Base-by-base conservation (phyloP, 2,113 vertebrate genomes). In the Burhinus bistriatus region DNA sequence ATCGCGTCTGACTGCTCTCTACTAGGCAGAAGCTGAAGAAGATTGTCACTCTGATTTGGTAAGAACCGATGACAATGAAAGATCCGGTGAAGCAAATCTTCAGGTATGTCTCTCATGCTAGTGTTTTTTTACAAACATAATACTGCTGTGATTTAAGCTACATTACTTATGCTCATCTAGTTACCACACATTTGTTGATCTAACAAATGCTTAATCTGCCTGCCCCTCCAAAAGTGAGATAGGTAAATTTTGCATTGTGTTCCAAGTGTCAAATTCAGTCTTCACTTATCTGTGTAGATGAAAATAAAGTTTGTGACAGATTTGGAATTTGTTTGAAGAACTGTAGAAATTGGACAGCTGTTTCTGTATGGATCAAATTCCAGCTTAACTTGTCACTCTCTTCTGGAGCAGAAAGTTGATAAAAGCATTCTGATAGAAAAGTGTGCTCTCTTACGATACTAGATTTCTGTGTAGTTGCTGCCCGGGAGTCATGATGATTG, bases 11-110 rank as follows among this genome's bases (percentile, higher is more conserved):
- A 42, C 68, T 91, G 57, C 86, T 80, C 54, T 93, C 40, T 95
- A 89, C 89, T 93, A 99, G 99, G 99, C 99, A 98, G 99, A 99
- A 98, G 98, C 98, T 94, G 99, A 99, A 98, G 97, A 98, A 97
- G 98, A 99, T 97, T 98, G 98, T 98, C 98, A 98, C 95, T 83
- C 98, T 84, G 98, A 98, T 95, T 95, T 97, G 85, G 93, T 98
- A 83, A 98, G 99, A 97, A 95, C 98, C 5, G 99, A 98, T 72
- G 98, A 98, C 95, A 98, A 98, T 96, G 99, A 99, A 98, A 98
- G 98, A 95, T 97, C 98, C 20, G 97, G 98, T 82, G 99, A 99
- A 93, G 97, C 98, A 90, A 98, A 99, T 94, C 98, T 99, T 97
- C 98, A 99, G 98, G 99, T 99, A 95, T 20, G 88, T 97, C 52